phyloP scores from a whole-genome alignment of 2,113 vertebrate species.

The Chaetura pelagica region DNA sequence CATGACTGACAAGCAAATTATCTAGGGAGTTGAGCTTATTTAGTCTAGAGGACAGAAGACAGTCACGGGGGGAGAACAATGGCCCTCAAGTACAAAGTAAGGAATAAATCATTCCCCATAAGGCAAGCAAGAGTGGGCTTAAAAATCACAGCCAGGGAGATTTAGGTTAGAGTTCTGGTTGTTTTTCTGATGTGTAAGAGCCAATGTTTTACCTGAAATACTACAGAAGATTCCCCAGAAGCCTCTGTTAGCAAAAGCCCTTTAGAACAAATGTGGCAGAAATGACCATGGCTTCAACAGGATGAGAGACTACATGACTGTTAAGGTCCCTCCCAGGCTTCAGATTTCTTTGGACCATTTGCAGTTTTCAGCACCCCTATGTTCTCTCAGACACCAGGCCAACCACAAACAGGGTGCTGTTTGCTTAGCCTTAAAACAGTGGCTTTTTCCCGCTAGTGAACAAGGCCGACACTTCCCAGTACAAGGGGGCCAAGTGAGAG shows the following conservation, averaged over 20 bases:
- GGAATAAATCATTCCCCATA: neutral
- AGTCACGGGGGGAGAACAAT: neutral
- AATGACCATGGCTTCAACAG: neutral
- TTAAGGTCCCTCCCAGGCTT: neutral
- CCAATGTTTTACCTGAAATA: neutral
- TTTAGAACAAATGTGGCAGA: neutral
- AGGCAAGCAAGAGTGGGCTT: neutral
- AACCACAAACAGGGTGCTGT: neutral
- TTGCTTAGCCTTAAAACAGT: neutral
- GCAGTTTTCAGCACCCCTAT: neutral
- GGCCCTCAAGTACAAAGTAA: neutral
- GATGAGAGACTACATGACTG: neutral
- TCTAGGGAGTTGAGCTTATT: slow-evolving; percentile 17
- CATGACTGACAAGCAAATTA: slow-evolving; percentile 31
- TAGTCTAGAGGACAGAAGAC: neutral
- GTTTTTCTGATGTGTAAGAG: neutral
- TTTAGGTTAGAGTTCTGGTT: neutral
- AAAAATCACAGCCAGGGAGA: neutral
- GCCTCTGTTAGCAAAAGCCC: neutral
- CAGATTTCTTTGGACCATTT: neutral
- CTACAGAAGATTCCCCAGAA: neutral
- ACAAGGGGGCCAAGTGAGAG: neutral
- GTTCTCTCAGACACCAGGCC: neutral
- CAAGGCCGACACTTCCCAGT: neutral
- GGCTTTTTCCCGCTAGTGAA: neutral